Percentiles rank a stretch among this genome's conserved stretches.
Conservation (phyloP, 2,113 vertebrate species). For the Anoura caudifer region DNA sequence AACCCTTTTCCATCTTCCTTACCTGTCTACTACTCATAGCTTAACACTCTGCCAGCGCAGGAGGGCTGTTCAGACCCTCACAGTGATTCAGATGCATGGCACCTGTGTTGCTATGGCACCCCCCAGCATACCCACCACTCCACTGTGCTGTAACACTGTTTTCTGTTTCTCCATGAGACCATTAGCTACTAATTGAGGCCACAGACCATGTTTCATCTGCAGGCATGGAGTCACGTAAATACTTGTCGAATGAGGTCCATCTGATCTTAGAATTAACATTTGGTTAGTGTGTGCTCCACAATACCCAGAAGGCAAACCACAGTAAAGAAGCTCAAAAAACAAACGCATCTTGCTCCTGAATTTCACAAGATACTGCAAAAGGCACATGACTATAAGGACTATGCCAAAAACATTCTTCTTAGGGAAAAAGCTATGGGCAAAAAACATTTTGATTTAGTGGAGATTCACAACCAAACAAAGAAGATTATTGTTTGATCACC, state of each 20-base stretch:
- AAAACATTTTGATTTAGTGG: slow-evolving; percentile 10
- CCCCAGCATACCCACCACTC: background rate
- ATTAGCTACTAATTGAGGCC: background rate
- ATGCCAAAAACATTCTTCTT: background rate
- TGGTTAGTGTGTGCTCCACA: background rate
- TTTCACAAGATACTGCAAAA: background rate
- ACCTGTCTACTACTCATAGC: background rate
- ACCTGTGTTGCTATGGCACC: background rate
- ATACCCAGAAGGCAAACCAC: background rate
- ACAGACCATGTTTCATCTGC: background rate
- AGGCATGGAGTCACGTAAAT: background rate
- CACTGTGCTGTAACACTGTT: background rate
- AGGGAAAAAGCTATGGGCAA: slow-evolving; percentile 8
- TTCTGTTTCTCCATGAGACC: background rate
- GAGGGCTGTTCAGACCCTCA: background rate
- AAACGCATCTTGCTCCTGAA: background rate
- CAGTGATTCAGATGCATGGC: background rate
- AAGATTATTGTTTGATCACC: background rate
- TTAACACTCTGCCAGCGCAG: background rate
- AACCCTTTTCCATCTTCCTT: background rate
- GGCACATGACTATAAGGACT: background rate
- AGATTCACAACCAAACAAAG: slow-evolving; percentile 5
- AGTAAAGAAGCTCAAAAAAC: slow-evolving; percentile 20
- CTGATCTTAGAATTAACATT: background rate
- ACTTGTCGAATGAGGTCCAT: background rate